Conservation (phyloP, 64 coral and sea anemone genomes). For the Montipora capricornis region DNA sequence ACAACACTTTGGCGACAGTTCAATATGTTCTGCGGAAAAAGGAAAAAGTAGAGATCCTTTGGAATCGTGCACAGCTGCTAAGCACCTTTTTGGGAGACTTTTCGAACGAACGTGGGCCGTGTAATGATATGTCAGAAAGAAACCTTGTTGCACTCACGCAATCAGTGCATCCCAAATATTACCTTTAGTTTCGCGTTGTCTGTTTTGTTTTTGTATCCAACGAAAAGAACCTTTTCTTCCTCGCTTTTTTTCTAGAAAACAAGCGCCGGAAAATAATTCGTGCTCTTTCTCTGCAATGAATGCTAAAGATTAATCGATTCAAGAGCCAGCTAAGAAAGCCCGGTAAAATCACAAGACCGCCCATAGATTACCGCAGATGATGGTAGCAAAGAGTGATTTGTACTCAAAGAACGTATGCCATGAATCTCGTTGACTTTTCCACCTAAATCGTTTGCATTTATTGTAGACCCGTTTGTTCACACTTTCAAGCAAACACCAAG, state of each 20-base stretch:
- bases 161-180: slow-evolving; percentile 1
- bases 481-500: neutral
- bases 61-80: neutral
- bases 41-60: neutral
- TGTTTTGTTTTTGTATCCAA: neutral
- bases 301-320: neutral
- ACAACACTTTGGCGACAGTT: neutral
- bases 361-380: neutral
- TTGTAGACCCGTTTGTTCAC: neutral
- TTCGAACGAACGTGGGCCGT: neutral
- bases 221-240: neutral
- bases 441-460: neutral
- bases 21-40: neutral
- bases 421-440: neutral
- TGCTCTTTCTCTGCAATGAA: neutral
- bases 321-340: neutral
- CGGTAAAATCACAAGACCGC: neutral
- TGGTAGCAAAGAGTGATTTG: neutral
- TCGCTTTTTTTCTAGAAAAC: neutral
- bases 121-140: neutral
- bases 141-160: neutral
- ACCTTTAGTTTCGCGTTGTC: neutral
- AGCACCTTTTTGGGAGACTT: neutral
- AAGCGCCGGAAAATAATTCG: too few species aligned
- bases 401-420: neutral